Evolutionary conservation across 92 coral and sea anemone species (phyloP), one percentile per base, ranked within the genome.

Genomic region (Zoanthus solanderi): DNA sequence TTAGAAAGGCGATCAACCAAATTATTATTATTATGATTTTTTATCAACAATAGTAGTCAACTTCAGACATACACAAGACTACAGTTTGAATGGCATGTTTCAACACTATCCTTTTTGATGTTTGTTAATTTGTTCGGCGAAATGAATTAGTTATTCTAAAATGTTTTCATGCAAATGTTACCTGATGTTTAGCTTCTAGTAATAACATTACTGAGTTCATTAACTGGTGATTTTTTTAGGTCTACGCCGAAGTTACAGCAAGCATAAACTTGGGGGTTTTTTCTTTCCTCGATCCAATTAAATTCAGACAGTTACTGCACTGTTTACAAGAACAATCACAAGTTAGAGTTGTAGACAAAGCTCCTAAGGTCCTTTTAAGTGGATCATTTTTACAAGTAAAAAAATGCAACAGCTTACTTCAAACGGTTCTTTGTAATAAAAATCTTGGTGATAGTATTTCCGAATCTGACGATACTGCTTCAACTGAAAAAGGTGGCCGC

Each of bases 181-280:
- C 9, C 0, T 3, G 0, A 50, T 50, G 56, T 50, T 50, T 7
- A 50, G 12, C 9, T 1, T 50, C 9, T 50, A 3, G 12, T 50
- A 50, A 11, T 7, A 50, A 11, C 9, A 50, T 50, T 7, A 50
- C 5, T 7, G 56, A 50, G 9, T 7, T 50, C 12, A 11, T 50
- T 7, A 37, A 37, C 42, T 37, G 4, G 2, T 37, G 42, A 37
- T 50, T 6, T 76, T 74, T 50, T 9, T 53, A 76, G 80, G 80
- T 76, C 10, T 76, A 18, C 56, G 50, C 83, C 60, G 69, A 78
- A 10, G 83, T 78, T 29, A 78, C 23, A 17, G 83, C 83, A 78
- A 56, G 68, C 46, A 10, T 78, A 17, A 52, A 56, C 66, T 52
- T 9, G 13, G 14, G 17, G 12, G 66, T 48, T 10, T 78, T 78